These are phyloP conservation scores for Drosophila tropicalis DNA, from an alignment of 1,140 invertebrate genomes.

Conservation along the genomic window DNA sequence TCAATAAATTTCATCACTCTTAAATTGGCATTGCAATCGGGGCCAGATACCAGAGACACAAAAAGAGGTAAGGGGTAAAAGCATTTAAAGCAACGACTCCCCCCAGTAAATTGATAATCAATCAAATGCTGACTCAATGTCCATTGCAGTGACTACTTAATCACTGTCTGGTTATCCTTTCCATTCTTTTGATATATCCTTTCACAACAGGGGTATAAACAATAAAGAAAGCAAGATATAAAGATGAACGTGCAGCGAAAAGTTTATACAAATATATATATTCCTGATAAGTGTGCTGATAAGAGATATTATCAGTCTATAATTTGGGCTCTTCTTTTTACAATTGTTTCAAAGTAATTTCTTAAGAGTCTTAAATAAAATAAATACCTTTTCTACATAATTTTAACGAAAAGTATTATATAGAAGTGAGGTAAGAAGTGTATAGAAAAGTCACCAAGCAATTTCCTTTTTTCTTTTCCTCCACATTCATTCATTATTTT, in stretches of 20 bases:
- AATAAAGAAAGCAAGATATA: neutral
- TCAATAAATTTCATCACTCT: conserved; percentile 72
- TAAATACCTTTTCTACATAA: too few relatives aligned
- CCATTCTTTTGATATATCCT: conserved; percentile 15
- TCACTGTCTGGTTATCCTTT: conserved; percentile 71
- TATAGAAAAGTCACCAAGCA: neutral
- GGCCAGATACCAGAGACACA: neutral
- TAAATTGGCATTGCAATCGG: conserved; percentile 56
- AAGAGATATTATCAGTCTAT: too few relatives aligned
- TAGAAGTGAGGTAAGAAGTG: neutral
- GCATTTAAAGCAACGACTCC: conserved; percentile 35
- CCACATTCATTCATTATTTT: neutral
- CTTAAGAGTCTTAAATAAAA: too few relatives aligned
- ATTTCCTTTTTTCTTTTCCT: conserved; percentile 2
- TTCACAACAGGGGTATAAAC: neutral
- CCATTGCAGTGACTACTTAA: conserved; percentile 62
- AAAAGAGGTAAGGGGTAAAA: conserved; percentile 6
- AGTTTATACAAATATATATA: neutral
- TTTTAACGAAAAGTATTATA: too few relatives aligned
- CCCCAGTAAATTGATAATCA: conserved; percentile 75
- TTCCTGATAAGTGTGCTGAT: too few relatives aligned
- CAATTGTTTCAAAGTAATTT: too few relatives aligned
- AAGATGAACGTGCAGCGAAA: neutral
- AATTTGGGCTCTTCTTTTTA: too few relatives aligned
- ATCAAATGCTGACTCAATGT: conserved; percentile 63